Conservation (phyloP, 2,888 invertebrate species). For the Mesoligia furuncula region DNA sequence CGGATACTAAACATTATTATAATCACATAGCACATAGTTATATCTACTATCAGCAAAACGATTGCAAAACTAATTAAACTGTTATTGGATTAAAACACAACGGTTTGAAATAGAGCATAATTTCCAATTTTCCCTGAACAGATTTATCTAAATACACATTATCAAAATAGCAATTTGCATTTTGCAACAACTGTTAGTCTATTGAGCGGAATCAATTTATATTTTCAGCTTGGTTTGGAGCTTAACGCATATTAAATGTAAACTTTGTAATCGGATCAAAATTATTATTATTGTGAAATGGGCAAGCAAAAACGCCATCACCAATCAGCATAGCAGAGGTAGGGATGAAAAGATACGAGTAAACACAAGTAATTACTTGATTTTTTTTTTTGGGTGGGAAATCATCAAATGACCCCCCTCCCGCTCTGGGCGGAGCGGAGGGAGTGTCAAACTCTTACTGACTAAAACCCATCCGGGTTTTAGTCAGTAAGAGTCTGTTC, state of each 20-base stretch:
- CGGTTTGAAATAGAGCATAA: conserved; percentile 15
- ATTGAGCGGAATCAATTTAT: conserved; percentile 18
- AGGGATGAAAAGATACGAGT: too few species aligned
- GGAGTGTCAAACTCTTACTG: too few species aligned
- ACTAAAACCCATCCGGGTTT: too few species aligned
- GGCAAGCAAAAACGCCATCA: not conserved
- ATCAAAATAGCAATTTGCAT: conserved; percentile 20
- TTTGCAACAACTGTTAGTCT: conserved; percentile 1
- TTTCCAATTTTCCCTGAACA: conserved; percentile 10
- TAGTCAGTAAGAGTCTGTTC: too few species aligned
- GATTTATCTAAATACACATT: conserved; percentile 32
- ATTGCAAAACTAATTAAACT: not conserved
- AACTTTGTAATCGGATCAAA: conserved; percentile 8
- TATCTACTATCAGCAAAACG: not conserved
- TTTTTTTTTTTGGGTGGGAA: too few species aligned
- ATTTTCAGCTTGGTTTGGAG: not conserved
- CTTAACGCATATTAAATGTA: conserved; percentile 5
- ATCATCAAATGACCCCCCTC: too few species aligned
- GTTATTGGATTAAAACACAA: not conserved
- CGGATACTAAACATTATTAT: conserved; percentile 7
- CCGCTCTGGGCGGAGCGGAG: too few species aligned
- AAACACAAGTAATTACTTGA: too few species aligned
- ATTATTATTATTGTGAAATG: not conserved
- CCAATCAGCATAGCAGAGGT: not conserved
- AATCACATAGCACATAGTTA: conserved; percentile 4